phyloP scores from a whole-genome alignment of 2,888 invertebrate genomes.

The Petrolisthes cinctipes region DNA sequence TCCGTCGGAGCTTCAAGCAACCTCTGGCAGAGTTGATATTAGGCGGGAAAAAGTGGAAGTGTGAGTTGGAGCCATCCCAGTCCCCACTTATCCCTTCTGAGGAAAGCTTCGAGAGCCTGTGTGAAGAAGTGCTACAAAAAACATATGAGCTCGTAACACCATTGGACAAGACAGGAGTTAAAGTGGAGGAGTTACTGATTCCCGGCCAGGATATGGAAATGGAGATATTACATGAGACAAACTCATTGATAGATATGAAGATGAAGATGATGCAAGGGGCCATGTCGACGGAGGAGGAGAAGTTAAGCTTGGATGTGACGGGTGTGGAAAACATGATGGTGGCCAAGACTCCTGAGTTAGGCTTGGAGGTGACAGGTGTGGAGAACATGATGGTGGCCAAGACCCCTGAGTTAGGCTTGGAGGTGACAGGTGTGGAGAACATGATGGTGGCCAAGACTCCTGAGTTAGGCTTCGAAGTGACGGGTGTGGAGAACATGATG shows the following conservation, averaged over 20 bases:
- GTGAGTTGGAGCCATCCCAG: background rate
- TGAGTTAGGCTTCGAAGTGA: too few species aligned
- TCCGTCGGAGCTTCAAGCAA: slow-evolving; percentile 24
- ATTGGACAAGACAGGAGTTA: background rate
- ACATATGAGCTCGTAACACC: background rate
- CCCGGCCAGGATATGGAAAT: background rate
- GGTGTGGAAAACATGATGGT: background rate
- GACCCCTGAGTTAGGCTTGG: too few species aligned
- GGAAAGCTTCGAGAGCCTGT: slow-evolving; percentile 13
- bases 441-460: background rate
- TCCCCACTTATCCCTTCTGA: background rate
- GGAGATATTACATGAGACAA: background rate
- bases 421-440: background rate
- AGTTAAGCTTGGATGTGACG: too few species aligned
- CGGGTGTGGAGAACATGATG: background rate
- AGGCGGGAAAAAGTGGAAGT: slow-evolving; percentile 3
- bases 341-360: too few species aligned
- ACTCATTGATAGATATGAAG: background rate
- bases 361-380: background rate
- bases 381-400: background rate
- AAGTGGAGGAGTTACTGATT: background rate
- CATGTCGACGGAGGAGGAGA: too few species aligned
- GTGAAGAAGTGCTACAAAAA: background rate
- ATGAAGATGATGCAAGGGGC: background rate
- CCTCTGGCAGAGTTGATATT: slow-evolving; percentile 37